phyloP scores from a whole-genome alignment of 2,113 vertebrate genomes.

The Oryzias woworae region DNA sequence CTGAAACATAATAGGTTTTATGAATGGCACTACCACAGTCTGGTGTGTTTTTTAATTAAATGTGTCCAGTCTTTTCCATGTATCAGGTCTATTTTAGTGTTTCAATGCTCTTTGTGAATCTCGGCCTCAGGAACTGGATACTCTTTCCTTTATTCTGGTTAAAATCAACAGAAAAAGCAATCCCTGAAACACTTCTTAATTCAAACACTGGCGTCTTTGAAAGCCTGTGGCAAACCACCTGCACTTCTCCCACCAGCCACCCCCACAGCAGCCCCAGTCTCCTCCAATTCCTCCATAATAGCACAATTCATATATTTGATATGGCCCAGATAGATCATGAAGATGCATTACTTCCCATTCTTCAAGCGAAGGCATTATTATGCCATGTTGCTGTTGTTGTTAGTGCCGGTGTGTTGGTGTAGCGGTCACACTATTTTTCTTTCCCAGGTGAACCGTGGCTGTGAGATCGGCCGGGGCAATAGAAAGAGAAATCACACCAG shows the following conservation, averaged over 20 bases:
- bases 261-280: neutral
- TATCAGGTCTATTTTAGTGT: no score
- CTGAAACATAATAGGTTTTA: no score
- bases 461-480: constrained; percentile 56
- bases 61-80: no score
- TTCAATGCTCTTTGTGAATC: neutral
- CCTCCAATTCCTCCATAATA: constrained; percentile 39
- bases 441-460: constrained; percentile 52
- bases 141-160: neutral
- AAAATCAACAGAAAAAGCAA: neutral
- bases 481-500: constrained; percentile 69
- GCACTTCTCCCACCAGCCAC: constrained; percentile 2
- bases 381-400: constrained; percentile 41
- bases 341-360: constrained; percentile 56
- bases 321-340: constrained; percentile 58
- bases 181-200: neutral
- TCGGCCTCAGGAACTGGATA: no score
- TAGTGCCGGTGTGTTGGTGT: constrained; percentile 35
- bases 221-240: constrained; percentile 3
- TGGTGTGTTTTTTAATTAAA: no score
- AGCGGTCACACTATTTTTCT: constrained; percentile 55
- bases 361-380: constrained; percentile 55
- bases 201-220: constrained; percentile 5
- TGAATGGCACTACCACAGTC: no score
- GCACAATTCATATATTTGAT: constrained; percentile 57